phyloP scores from a whole-genome alignment of 2,113 vertebrate species.

The Callorhinus ursinus region DNA sequence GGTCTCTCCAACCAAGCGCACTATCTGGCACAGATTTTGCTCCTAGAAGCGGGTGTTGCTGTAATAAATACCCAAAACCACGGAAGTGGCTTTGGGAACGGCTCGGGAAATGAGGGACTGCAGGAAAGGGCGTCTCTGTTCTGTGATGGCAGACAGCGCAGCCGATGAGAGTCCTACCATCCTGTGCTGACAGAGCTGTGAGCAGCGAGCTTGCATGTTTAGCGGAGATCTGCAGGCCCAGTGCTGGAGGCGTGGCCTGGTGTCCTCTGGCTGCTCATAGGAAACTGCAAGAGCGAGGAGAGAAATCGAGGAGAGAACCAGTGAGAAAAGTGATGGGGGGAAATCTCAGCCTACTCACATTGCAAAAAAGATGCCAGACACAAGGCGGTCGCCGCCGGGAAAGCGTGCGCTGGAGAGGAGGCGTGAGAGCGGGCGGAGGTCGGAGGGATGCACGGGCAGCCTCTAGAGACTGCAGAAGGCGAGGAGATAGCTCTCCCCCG shows the following conservation, averaged over 20 bases:
- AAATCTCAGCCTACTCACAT: not conserved
- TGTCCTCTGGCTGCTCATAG: not conserved
- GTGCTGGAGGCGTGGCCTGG: not conserved
- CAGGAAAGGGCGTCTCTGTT: not conserved
- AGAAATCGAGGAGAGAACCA: not conserved
- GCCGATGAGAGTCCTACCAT: not conserved
- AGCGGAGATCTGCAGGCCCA: not conserved
- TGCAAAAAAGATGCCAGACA: not conserved
- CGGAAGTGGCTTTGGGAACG: not conserved
- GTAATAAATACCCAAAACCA: not conserved
- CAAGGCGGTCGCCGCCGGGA: fast-evolving
- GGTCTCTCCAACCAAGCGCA: not conserved
- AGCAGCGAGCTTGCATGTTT: not conserved
- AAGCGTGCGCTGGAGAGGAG: not conserved
- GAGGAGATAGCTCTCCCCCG: not conserved
- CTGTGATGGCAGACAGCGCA: not conserved
- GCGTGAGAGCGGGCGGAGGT: fast-evolving
- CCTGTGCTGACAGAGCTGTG: not conserved
- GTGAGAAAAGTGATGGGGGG: not conserved
- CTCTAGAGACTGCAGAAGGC: not conserved
- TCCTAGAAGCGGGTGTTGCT: not conserved
- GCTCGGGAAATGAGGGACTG: not conserved
- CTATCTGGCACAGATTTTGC: not conserved
- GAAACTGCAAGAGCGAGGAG: not conserved
- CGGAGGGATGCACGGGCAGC: fast-evolving